Conservation (phyloP, 2,113 vertebrate species). For the Patagioenas fasciata region DNA sequence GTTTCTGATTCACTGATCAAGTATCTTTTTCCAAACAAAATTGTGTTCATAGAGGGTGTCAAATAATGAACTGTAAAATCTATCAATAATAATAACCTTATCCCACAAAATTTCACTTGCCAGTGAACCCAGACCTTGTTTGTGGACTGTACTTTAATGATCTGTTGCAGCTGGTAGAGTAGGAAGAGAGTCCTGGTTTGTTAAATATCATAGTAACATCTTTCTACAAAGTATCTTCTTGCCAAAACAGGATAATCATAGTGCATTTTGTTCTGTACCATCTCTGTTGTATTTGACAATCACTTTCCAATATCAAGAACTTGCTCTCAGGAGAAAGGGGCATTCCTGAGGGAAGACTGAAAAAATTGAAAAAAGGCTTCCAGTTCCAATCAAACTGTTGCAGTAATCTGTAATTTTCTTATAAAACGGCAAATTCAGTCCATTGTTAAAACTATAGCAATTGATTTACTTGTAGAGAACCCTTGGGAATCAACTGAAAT, state of each 20-base stretch:
- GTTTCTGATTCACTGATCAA: background rate
- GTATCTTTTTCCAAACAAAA: background rate
- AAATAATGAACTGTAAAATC: background rate
- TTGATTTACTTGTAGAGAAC: background rate
- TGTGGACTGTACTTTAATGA: background rate
- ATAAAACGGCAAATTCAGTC: background rate
- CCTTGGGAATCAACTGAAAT: background rate
- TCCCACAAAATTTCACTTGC: background rate
- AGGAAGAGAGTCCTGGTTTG: background rate
- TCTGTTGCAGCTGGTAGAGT: background rate
- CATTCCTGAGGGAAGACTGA: background rate
- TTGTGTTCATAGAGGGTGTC: background rate
- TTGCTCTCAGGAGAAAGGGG: background rate
- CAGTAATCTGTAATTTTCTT: background rate
- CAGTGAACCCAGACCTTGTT: background rate
- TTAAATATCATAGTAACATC: conserved; percentile 42
- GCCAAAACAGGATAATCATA: background rate
- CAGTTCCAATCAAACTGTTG: background rate
- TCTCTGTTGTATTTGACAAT: background rate
- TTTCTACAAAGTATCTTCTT: conserved; percentile 28
- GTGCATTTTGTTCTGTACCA: background rate
- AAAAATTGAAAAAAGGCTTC: background rate
- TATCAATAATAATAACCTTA: background rate
- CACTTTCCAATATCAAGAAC: background rate
- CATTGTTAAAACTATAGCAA: background rate